Evolutionary conservation across 2,113 vertebrate species (phyloP).

Genomic region (Oophaga pumilio): DNA sequence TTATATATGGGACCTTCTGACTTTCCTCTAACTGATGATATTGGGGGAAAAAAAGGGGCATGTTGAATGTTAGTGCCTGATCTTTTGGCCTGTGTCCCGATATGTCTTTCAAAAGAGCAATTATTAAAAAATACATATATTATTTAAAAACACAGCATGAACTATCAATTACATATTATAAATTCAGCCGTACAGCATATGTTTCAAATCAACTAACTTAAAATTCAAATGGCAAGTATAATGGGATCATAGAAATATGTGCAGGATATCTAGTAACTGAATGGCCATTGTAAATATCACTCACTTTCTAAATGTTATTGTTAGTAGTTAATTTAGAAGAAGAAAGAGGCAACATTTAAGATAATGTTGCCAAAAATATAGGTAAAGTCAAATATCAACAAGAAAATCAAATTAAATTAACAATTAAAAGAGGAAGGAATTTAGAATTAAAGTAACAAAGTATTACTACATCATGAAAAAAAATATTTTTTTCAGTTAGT

Average conservation of each 20-base stretch:
- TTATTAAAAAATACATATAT: not conserved
- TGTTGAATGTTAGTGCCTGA: no score
- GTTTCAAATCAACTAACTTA: not conserved
- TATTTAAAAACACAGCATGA: not conserved
- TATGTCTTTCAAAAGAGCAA: no score
- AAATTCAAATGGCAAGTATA: not conserved
- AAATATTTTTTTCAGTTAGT: not conserved
- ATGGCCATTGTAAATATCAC: not conserved
- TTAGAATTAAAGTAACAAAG: not conserved
- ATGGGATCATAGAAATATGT: no score
- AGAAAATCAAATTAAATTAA: not conserved
- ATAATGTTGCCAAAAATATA: constrained; percentile 6
- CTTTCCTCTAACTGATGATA: no score
- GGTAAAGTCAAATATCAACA: not conserved
- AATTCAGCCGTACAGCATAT: not conserved
- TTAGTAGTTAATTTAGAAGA: not conserved
- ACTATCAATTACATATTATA: not conserved
- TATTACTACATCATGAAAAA: not conserved
- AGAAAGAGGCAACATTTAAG: no score
- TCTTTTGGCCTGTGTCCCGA: no score
- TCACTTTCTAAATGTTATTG: not conserved
- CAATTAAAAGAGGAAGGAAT: not conserved
- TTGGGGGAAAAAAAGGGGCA: no score
- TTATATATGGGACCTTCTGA: no score
- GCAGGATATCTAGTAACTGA: not conserved